phyloP scores from a whole-genome alignment of 2,888 invertebrate species.

The Entomobrya multifasciata region DNA sequence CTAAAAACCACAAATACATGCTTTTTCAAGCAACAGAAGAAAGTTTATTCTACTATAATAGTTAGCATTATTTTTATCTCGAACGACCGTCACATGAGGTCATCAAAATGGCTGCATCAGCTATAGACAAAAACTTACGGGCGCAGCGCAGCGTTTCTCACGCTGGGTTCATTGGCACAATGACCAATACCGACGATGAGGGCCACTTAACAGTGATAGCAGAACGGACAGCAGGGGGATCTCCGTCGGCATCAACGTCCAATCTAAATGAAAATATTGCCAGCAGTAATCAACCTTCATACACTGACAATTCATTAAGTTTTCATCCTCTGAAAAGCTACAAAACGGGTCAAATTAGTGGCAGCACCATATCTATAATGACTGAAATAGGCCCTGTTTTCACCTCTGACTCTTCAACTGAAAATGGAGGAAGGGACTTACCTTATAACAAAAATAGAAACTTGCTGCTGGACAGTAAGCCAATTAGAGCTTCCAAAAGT shows the following conservation, averaged over 20 bases:
- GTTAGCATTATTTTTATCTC: not conserved
- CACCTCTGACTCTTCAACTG: constrained; percentile 33
- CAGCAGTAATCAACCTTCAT: not conserved
- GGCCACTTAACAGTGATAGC: not conserved
- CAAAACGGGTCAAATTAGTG: constrained; percentile 62
- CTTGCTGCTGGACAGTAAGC: constrained; percentile 45
- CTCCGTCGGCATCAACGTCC: constrained; percentile 45
- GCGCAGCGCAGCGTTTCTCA: constrained; percentile 64
- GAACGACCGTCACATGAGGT: not conserved
- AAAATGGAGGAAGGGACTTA: not conserved
- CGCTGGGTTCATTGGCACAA: constrained; percentile 32
- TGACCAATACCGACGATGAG: constrained; percentile 5
- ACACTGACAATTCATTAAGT: constrained; percentile 27
- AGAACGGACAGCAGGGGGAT: not conserved
- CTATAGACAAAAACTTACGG: constrained; percentile 56
- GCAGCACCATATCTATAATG: constrained; percentile 63
- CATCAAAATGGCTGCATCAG: constrained; percentile 58
- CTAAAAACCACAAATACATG: not conserved
- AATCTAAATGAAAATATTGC: constrained; percentile 7
- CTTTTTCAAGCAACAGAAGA: not conserved
- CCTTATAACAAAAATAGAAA: constrained; percentile 10
- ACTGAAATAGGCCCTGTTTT: constrained; percentile 64
- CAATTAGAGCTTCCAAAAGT: constrained; percentile 64
- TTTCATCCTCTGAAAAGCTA: constrained; percentile 69
- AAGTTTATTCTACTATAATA: not conserved